Conservation (phyloP, 1,140 invertebrate species). For the Drosophila eugracilis region DNA sequence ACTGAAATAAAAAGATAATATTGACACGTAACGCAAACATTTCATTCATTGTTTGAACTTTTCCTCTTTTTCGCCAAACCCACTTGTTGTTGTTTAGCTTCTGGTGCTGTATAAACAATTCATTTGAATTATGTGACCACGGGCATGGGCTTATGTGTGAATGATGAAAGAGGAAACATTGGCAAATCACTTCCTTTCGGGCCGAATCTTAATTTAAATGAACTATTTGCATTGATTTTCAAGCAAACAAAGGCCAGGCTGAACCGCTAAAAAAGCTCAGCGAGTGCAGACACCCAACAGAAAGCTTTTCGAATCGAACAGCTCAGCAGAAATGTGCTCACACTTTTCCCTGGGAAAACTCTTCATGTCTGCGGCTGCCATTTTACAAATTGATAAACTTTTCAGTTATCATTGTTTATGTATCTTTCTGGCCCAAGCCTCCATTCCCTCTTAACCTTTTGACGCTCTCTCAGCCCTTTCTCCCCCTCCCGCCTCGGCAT, state of each 20-base stretch:
- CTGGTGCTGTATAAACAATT: slow-evolving; percentile 42
- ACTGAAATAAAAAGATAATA: slow-evolving; percentile 65
- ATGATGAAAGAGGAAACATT: slow-evolving; percentile 22
- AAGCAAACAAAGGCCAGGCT: neutral
- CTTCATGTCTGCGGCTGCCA: slow-evolving; percentile 56
- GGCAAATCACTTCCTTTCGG: slow-evolving; percentile 22
- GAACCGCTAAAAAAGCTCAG: slow-evolving; percentile 14
- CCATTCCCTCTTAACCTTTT: slow-evolving; percentile 55
- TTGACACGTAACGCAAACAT: slow-evolving; percentile 78
- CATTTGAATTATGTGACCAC: slow-evolving; percentile 43
- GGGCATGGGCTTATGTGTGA: slow-evolving; percentile 30
- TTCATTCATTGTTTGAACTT: slow-evolving; percentile 76
- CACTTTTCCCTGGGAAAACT: slow-evolving; percentile 7
- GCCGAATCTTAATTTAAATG: slow-evolving; percentile 6
- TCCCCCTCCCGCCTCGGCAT: neutral
- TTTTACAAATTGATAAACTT: slow-evolving; percentile 82
- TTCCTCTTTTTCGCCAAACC: slow-evolving; percentile 21
- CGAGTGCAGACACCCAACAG: slow-evolving; percentile 14
- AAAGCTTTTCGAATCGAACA: slow-evolving; percentile 18
- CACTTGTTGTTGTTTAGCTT: slow-evolving; percentile 38
- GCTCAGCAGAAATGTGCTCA: neutral
- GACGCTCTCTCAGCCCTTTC: neutral
- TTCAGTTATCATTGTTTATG: slow-evolving; percentile 80
- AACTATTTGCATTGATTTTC: slow-evolving; percentile 4
- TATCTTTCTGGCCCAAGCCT: slow-evolving; percentile 62